Conservation (phyloP, 1,140 invertebrate species). For the Drosophila albomicans region DNA sequence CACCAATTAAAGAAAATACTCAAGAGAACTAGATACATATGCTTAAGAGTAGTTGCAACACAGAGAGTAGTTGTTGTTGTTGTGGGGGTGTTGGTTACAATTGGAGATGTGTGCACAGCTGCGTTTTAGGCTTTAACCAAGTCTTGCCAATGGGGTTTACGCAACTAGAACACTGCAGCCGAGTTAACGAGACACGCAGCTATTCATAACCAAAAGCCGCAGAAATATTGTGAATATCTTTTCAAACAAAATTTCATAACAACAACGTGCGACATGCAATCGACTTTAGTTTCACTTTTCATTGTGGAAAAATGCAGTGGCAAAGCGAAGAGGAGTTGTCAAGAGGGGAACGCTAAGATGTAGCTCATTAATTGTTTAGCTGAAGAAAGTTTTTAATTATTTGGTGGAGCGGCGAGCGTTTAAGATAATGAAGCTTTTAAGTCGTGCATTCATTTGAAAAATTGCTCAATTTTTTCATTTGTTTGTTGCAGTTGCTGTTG, state of each 20-base stretch:
- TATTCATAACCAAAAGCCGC: constrained; percentile 23
- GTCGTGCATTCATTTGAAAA: constrained; percentile 70
- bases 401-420: constrained; percentile 34
- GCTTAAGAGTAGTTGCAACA: constrained; percentile 17
- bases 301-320: constrained; percentile 46
- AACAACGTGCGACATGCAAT: constrained; percentile 45
- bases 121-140: constrained; percentile 16
- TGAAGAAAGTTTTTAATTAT: constrained; percentile 70
- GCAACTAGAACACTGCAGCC: constrained; percentile 35
- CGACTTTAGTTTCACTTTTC: constrained; percentile 75
- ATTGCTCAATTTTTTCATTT: constrained; percentile 52
- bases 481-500: constrained; percentile 6
- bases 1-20: neutral
- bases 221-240: constrained; percentile 21
- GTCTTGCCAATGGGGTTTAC: constrained; percentile 23
- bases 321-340: neutral
- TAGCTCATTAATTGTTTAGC: constrained; percentile 56
- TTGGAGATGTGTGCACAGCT: constrained; percentile 38
- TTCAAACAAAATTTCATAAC: constrained; percentile 39
- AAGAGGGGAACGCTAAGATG: neutral
- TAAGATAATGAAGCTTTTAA: constrained; percentile 80
- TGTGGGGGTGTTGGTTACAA: constrained; percentile 3
- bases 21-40: neutral
- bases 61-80: too few relatives aligned
- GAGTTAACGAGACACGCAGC: neutral